Evolutionary conservation across 1,140 invertebrate genomes (phyloP), one percentile per base, ranked within the genome.

Genomic region (Episyrphus balteatus): DNA sequence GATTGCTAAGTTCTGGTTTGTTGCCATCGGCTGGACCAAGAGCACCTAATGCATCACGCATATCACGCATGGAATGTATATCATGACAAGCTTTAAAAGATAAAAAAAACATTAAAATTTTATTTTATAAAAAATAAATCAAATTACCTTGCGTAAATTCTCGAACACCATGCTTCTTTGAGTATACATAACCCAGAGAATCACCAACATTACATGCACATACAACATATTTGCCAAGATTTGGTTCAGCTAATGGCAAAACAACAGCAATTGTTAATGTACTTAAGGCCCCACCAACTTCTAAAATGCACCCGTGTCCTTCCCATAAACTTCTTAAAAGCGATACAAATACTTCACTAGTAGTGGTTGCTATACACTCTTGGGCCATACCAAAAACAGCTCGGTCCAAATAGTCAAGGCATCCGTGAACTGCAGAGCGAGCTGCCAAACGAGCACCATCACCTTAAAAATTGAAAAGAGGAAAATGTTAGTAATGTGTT

Each of bases 131-230:
- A 52, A 12, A 38, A 31, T 41, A 50, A 45, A 44, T 47, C 8
- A 26, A 34, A 13, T 59, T 63, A 79, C 79, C 80, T 70, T 81
- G 76, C 5, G 82, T 85, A 26, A 85, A 70, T 70, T 82, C 88
- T 47, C 80, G 72, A 38, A 83, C 82, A 30, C 84, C 88, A 69
- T 81, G 73, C 53, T 79, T 76, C 59, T 79, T 76, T 49, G 84
- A 90, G 69, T 89, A 92, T 44, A 94, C 83, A 59, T 90, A 94
- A 15, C 86, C 90, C 51, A 92, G 72, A 51, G 84, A 89, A 63
- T 94, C 91, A 2, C 91, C 91, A 17, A 94, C 88, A 66, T 94
- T 94, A 57, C 91, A 91, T 32, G 85, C 82, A 68, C 92, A 95
- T 10, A 87, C 86, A 43, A 88, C 79, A 69, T 79, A 90, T 57